Percentiles rank a stretch among this genome's conserved stretches.
Evolutionary conservation across 2,113 vertebrate species (phyloP).

Genomic region (Chaetops frenatus): DNA sequence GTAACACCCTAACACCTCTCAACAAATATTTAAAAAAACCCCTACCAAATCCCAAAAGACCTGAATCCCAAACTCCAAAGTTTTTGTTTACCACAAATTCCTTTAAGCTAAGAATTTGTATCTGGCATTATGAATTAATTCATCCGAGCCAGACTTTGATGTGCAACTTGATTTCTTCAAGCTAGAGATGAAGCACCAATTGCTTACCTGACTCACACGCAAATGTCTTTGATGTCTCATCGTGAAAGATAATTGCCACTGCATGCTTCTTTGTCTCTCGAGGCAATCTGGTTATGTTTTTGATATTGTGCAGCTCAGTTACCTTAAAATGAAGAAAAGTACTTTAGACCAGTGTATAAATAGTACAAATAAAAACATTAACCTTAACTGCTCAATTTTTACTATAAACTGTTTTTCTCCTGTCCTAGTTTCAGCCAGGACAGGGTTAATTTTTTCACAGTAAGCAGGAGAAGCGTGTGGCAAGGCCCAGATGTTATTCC

Average conservation of each 20-base stretch:
- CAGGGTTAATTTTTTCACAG: not conserved
- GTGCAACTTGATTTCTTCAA: constrained; percentile 23
- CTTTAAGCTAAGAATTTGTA: constrained; percentile 39
- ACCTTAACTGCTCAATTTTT: not conserved
- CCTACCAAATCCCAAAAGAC: not conserved
- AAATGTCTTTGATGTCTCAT: constrained; percentile 97
- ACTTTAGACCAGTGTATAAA: constrained; percentile 34
- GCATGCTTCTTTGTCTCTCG: constrained; percentile 98
- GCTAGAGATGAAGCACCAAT: constrained; percentile 16
- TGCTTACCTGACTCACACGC: constrained; percentile 97
- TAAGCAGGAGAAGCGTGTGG: not conserved
- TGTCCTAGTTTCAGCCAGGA: not conserved
- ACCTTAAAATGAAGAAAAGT: constrained; percentile 80
- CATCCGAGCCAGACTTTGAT: not conserved
- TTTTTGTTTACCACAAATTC: constrained; percentile 22
- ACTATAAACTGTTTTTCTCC: not conserved
- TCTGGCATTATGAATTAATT: not conserved
- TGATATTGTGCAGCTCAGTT: constrained; percentile 97
- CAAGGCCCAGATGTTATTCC: not conserved
- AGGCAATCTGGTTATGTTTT: constrained; percentile 96
- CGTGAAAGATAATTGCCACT: constrained; percentile 96
- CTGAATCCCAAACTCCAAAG: not conserved
- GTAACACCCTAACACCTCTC: not conserved
- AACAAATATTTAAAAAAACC: not conserved
- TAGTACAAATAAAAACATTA: not conserved